phyloP scores from a whole-genome alignment of 1,140 invertebrate genomes.

The Leptinotarsa texana region DNA sequence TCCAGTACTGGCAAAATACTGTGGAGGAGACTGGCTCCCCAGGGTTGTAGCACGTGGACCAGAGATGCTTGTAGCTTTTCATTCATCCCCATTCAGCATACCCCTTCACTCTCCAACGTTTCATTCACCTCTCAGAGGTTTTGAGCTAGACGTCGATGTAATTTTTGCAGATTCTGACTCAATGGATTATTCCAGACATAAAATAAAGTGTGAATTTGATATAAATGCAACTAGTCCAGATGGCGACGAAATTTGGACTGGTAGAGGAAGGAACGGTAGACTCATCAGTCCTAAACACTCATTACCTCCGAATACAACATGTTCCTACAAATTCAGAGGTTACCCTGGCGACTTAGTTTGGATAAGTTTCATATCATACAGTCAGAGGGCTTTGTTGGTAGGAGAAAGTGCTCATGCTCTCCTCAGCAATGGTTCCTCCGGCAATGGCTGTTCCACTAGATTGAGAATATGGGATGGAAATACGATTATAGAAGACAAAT shows the following conservation, averaged over 20 bases:
- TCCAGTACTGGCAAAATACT: conserved; percentile 82
- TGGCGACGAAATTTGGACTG: conserved; percentile 57
- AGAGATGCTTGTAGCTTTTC: conserved; percentile 83
- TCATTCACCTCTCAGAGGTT: conserved; percentile 69
- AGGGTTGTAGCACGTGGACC: conserved; percentile 72
- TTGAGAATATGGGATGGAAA: conserved; percentile 67
- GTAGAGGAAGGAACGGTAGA: conserved; percentile 63
- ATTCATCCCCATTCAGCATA: conserved; percentile 76
- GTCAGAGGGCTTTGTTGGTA: conserved; percentile 69
- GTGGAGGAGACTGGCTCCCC: conserved; percentile 81
- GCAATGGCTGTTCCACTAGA: conserved; percentile 63
- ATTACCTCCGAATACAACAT: conserved; percentile 81
- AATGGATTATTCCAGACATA: conserved; percentile 67
- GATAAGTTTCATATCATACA: conserved; percentile 85
- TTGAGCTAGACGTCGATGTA: conserved; percentile 85
- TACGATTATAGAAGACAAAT: conserved; percentile 62
- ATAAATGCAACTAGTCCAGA: conserved; percentile 69
- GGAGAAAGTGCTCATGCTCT: conserved; percentile 51
- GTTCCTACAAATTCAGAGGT: conserved; percentile 82
- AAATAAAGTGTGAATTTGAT: conserved; percentile 69
- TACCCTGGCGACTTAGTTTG: conserved; percentile 78
- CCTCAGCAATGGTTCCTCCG: conserved; percentile 45
- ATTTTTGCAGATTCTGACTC: conserved; percentile 83
- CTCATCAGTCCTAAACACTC: conserved; percentile 81
- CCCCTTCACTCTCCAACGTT: conserved; percentile 63